Base-by-base conservation (phyloP, 2,113 vertebrate species). In the Trochalopteron elliotii region DNA sequence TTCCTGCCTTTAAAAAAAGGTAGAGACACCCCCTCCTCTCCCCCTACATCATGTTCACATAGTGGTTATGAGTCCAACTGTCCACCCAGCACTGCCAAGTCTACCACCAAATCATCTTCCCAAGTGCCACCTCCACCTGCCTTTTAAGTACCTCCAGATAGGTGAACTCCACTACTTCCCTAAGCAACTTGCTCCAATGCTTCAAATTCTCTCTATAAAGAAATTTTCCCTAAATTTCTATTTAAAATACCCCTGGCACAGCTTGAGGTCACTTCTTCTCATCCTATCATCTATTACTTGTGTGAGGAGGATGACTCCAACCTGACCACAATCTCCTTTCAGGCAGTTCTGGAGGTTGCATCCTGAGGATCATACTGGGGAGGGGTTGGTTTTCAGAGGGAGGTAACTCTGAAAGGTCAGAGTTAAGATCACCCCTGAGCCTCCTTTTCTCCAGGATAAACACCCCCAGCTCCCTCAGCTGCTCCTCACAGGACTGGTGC, bases 1-100 rank as follows among this genome's bases (percentile, higher is more conserved):
- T 59, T 71, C 13, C 13, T 2, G 0, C 28, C 23, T 61, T 35
- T 35, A 59, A 55, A 65, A 40, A 69, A 47, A 40, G 47, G 9
- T 19, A 1, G 14, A 13, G 20, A 31, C 19, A 12, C 2, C 1
- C 5, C 21, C 9, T 5, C 11, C 15, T 10, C 15, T 10, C 7
- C 1, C 9, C 31, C 14, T 4, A 53, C 33, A 55, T 81, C 33
- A 86, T 55, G 49, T 79, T 71, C 35, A 70, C 16, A 7, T 5
- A 50, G 44, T 10, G 30, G 16, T 39, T 39, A 20, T 53, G n/a
- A 47, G 16, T 59, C 12, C 39, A 79, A 14, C 39, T 31, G 14
- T 52, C 27, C 35, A 79, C 15, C 3, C 35, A 67, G 40, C 15
- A 21, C 13, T 31, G 55, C 25, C 45, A 80, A 74, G 7, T 55